A percentile compares a stretch with the other conserved stretches of the same genome.
Evolutionary conservation across 2,888 invertebrate genomes (phyloP).

Genomic region (Hyposoter dolosus): DNA sequence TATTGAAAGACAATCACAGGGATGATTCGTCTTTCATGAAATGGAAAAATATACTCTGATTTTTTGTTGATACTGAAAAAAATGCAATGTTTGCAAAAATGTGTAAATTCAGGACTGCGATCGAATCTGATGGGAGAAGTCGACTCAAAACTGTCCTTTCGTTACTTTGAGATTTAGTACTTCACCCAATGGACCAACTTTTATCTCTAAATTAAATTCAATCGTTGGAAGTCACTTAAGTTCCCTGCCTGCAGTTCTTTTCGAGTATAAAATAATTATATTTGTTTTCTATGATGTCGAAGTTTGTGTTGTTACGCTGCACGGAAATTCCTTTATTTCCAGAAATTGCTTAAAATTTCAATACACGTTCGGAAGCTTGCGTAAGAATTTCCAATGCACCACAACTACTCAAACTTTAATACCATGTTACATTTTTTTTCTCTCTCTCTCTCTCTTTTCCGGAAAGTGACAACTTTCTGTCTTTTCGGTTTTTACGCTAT

Average conservation of each 20-base stretch:
- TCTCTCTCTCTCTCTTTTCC: not conserved
- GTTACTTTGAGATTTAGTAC: slow-evolving; percentile 22
- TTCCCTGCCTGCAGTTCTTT: slow-evolving; percentile 60
- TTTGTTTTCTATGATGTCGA: not conserved
- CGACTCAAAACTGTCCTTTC: slow-evolving; percentile 7
- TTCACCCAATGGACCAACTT: slow-evolving; percentile 14
- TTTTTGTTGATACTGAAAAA: not conserved
- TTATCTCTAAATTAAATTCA: slow-evolving; percentile 3
- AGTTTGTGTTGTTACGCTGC: not conserved
- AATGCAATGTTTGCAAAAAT: not conserved
- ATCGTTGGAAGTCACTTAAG: slow-evolving; percentile 60
- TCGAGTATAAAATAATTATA: slow-evolving; percentile 50
- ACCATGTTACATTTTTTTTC: not conserved
- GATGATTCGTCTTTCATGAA: not conserved
- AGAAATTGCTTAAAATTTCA: not conserved
- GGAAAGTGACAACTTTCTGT: slow-evolving; percentile 7
- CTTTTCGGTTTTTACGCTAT: slow-evolving; percentile 3
- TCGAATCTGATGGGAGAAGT: not conserved
- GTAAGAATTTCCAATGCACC: not conserved
- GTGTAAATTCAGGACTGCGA: slow-evolving; percentile 1
- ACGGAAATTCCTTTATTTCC: not conserved
- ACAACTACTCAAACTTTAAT: not conserved
- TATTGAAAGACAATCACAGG: not conserved
- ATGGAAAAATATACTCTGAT: not conserved
- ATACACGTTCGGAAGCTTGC: not conserved